Conservation (phyloP, 2,113 vertebrate genomes). For the Spermophilus dauricus region DNA sequence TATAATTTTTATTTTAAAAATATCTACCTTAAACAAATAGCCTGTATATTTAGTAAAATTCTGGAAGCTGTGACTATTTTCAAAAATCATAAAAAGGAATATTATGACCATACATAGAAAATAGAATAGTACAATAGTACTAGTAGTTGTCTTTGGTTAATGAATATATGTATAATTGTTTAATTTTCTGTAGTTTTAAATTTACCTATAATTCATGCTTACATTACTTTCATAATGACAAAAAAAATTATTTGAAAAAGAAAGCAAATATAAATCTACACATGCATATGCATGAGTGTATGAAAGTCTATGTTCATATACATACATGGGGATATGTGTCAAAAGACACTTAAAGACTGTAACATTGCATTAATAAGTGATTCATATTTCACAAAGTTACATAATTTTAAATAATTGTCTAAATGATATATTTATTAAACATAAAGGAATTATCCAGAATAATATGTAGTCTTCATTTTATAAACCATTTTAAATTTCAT, state of each 20-base stretch:
- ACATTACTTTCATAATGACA: neutral
- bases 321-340: neutral
- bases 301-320: neutral
- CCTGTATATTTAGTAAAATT: neutral
- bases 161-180: neutral
- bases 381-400: neutral
- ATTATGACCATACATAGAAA: neutral
- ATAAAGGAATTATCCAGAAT: neutral
- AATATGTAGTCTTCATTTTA: neutral
- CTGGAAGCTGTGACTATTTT: neutral
- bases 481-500: neutral
- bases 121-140: neutral
- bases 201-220: neutral
- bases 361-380: neutral
- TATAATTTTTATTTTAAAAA: neutral
- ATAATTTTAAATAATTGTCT: neutral
- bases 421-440: neutral
- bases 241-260: slow-evolving; percentile 14
- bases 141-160: neutral
- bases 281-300: neutral
- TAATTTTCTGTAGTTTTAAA: neutral
- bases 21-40: neutral
- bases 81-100: neutral
- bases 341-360: neutral
- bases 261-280: neutral